Conservation (phyloP, 2,113 vertebrate species). For the Ceuthmochares aereus region DNA sequence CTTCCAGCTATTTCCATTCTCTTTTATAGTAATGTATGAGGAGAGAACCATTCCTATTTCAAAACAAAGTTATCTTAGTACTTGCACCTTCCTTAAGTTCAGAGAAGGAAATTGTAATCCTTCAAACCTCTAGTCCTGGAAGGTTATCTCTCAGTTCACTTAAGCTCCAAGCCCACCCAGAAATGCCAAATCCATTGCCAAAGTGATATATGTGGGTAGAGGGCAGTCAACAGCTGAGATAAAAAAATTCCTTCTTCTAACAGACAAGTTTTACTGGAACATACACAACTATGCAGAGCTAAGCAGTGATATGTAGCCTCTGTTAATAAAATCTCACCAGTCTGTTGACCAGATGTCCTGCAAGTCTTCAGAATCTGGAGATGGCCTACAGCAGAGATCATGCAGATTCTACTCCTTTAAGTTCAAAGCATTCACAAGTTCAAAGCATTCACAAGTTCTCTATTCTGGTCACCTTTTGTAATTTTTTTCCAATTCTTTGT, state of each 20-base stretch:
- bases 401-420: constrained; percentile 34
- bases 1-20: background rate
- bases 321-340: constrained; percentile 19
- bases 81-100: background rate
- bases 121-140: background rate
- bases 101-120: background rate
- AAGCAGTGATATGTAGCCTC: background rate
- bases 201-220: constrained; percentile 16
- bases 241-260: background rate
- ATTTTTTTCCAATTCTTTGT: constrained; percentile 1
- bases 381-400: constrained; percentile 54
- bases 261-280: background rate
- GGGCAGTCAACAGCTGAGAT: constrained; percentile 12
- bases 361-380: background rate
- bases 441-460: constrained; percentile 52
- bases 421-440: constrained; percentile 65
- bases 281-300: background rate
- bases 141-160: constrained; percentile 5
- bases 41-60: background rate
- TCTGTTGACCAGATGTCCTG: constrained; percentile 56
- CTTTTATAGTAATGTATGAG: background rate
- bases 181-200: constrained; percentile 18
- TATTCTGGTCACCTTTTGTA: constrained; percentile 33
- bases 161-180: constrained; percentile 37
- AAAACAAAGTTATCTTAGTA: background rate